Evolutionary conservation across 2,888 invertebrate species (phyloP).

Genomic region (Lochmaea capreae): DNA sequence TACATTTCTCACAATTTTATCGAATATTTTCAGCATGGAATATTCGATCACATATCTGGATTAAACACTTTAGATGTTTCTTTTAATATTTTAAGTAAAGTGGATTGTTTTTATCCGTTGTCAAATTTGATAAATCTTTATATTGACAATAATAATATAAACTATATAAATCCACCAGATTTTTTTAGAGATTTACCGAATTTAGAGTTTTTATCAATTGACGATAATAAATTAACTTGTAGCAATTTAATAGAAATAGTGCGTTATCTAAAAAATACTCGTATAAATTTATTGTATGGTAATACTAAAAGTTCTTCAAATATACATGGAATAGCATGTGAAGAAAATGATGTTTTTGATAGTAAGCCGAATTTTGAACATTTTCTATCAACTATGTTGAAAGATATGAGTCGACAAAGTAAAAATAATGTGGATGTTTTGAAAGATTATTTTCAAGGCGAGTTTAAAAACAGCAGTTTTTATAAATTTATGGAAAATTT

Average conservation of each 20-base stretch:
- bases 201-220: background rate
- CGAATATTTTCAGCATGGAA: slow-evolving; percentile 27
- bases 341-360: background rate
- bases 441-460: background rate
- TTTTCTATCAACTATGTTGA: background rate
- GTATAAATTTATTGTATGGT: background rate
- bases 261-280: background rate
- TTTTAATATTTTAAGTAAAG: slow-evolving; percentile 21
- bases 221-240: slow-evolving; percentile 19
- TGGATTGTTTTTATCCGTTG: slow-evolving; percentile 23
- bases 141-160: slow-evolving; percentile 30
- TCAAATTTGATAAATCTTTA: slow-evolving; percentile 16
- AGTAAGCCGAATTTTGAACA: background rate
- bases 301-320: slow-evolving; percentile 7
- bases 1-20: slow-evolving; percentile 35
- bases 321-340: slow-evolving; percentile 18
- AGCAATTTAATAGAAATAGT: slow-evolving; percentile 8
- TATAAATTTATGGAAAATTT: background rate
- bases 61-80: slow-evolving; percentile 32
- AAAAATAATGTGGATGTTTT: background rate
- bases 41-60: slow-evolving; percentile 25
- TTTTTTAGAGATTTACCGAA: background rate
- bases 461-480: slow-evolving; percentile 1
- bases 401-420: background rate
- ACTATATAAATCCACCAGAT: background rate